phyloP scores from a whole-genome alignment of 2,797 vertebrate genomes.

The Siniperca obscura region DNA sequence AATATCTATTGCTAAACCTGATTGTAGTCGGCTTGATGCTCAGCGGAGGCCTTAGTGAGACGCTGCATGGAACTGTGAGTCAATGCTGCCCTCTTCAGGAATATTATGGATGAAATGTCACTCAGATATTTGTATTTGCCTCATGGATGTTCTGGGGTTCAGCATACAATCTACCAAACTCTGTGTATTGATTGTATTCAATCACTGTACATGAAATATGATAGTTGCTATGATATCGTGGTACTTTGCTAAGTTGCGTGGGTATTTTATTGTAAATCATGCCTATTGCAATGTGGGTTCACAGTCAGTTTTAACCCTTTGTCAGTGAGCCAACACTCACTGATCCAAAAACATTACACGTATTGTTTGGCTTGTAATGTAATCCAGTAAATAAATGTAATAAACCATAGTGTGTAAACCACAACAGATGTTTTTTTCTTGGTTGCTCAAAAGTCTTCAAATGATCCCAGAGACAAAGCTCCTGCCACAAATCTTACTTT shows the following conservation, averaged over 20 bases:
- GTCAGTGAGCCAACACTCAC: too few species aligned
- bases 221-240: not conserved
- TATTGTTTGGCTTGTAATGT: too few species aligned
- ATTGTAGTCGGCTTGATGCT: not conserved
- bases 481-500: too few species aligned
- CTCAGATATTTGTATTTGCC: not conserved
- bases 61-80: slow-evolving; percentile 54
- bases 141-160: not conserved
- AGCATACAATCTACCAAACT: not conserved
- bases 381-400: too few species aligned
- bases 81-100: slow-evolving; percentile 84
- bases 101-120: not conserved
- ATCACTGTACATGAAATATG: not conserved
- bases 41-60: slow-evolving; percentile 26
- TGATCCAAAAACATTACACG: too few species aligned
- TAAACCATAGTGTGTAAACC: too few species aligned
- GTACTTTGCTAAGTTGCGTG: not conserved
- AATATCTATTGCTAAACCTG: slow-evolving; percentile 23
- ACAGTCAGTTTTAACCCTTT: too few species aligned
- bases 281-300: not conserved
- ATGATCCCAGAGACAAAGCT: not conserved
- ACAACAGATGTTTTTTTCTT: not conserved
- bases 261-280: not conserved
- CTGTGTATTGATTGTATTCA: not conserved
- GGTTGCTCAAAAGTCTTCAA: not conserved